phyloP scores from a whole-genome alignment of 1,140 invertebrate species.

The Araneus ventricosus region DNA sequence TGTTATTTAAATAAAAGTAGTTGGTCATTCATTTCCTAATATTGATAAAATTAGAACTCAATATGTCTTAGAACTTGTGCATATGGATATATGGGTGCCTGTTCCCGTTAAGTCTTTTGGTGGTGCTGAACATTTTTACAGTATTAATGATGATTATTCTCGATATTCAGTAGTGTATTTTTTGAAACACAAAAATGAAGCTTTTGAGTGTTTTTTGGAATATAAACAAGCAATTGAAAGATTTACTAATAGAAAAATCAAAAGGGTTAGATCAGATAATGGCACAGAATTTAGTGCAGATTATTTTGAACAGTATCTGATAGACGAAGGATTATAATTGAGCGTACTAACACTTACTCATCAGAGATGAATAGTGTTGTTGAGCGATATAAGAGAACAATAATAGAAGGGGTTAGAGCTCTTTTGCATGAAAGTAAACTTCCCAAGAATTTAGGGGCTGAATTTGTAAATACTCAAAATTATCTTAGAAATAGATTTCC shows the following conservation, averaged over 20 bases:
- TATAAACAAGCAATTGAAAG: neutral
- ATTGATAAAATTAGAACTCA: neutral
- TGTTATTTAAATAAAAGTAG: neutral
- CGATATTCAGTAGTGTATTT: neutral
- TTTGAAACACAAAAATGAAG: neutral
- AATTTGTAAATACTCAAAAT: neutral
- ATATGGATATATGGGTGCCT: neutral
- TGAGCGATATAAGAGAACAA: neutral
- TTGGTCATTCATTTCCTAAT: neutral
- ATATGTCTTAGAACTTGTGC: neutral
- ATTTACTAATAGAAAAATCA: neutral
- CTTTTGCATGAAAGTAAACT: neutral
- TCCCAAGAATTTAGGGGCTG: neutral
- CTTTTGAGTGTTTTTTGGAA: neutral
- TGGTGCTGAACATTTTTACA: neutral
- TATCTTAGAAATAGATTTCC: neutral
- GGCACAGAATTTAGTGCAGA: neutral
- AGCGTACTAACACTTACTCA: neutral
- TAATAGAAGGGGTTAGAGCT: neutral
- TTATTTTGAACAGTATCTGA: neutral
- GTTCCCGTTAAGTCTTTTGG: neutral
- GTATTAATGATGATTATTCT: conserved; percentile 19
- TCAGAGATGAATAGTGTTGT: neutral
- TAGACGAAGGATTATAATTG: neutral
- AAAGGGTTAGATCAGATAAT: neutral